Evolutionary conservation across 2,888 invertebrate genomes (phyloP).

Genomic region (Colletes collaris): DNA sequence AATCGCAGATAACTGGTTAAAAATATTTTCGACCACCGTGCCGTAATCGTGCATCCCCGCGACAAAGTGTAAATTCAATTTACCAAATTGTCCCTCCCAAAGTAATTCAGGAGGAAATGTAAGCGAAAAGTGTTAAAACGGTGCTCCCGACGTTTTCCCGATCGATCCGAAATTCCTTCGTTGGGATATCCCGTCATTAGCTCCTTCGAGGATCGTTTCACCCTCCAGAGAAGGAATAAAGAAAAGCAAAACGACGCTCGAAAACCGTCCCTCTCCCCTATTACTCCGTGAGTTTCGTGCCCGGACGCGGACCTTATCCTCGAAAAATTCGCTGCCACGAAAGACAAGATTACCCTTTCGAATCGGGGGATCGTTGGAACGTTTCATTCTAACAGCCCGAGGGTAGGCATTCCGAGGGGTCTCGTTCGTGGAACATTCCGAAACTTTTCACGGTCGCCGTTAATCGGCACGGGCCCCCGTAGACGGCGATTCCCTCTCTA

Average conservation of each 20-base stretch:
- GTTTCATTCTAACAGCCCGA: constrained; percentile 41
- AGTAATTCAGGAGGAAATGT: not conserved
- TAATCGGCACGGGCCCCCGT: constrained; percentile 54
- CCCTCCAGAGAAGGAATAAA: not conserved
- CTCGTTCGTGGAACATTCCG: constrained; percentile 46
- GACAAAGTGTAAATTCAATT: no score
- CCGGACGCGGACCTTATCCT: constrained; percentile 31
- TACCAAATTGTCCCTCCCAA: no score
- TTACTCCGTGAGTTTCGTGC: constrained; percentile 39
- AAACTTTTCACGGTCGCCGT: constrained; percentile 52
- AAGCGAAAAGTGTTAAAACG: not conserved
- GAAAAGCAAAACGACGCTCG: not conserved
- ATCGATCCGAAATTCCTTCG: constrained; percentile 28
- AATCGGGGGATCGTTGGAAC: constrained; percentile 27
- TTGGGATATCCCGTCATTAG: constrained; percentile 29
- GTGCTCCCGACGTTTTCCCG: constrained; percentile 7
- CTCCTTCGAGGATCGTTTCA: constrained; percentile 18
- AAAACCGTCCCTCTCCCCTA: not conserved
- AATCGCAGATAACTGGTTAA: no score
- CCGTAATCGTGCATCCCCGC: no score
- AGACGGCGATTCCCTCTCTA: constrained; percentile 56
- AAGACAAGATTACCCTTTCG: constrained; percentile 53
- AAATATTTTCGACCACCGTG: no score
- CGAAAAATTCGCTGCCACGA: constrained; percentile 36
- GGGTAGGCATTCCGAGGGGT: constrained; percentile 48